A percentile compares a stretch with the other conserved stretches of the same genome.
phyloP scores from a whole-genome alignment of 2,888 invertebrate species.

The Drosophila pseudotakahashii region DNA sequence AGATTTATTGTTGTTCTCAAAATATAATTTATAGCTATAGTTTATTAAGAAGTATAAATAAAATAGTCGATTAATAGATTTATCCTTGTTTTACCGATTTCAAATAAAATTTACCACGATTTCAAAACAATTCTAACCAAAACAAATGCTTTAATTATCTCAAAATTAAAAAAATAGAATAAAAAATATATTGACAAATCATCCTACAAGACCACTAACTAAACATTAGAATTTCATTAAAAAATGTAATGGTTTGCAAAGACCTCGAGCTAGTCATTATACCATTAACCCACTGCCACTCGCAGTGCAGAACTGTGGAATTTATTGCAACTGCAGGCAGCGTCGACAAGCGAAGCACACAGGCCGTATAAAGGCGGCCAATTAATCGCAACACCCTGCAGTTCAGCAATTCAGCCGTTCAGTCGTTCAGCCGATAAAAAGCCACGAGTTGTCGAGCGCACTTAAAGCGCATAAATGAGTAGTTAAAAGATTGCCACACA shows the following conservation, averaged over 20 bases:
- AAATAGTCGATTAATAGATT: background rate
- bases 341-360: constrained; percentile 8
- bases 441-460: constrained; percentile 11
- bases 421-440: constrained; percentile 28
- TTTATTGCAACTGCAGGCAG: constrained; percentile 47
- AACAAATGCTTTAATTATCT: too few relatives aligned
- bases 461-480: constrained; percentile 49
- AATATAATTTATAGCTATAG: background rate
- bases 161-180: too few relatives aligned
- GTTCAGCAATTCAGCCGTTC: too few relatives aligned
- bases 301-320: constrained; percentile 33
- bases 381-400: constrained; percentile 37
- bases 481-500: constrained; percentile 48
- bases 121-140: too few relatives aligned
- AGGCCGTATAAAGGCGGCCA: constrained; percentile 46
- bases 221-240: too few relatives aligned
- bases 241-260: too few relatives aligned
- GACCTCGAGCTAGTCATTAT: too few relatives aligned
- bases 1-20: background rate
- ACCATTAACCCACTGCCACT: constrained; percentile 11
- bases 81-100: too few relatives aligned
- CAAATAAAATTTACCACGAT: too few relatives aligned
- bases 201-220: too few relatives aligned
- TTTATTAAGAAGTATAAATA: background rate
- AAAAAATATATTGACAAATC: too few relatives aligned